Base-by-base conservation (phyloP, 2,888 invertebrate species). In the Lithophane leautieri region DNA sequence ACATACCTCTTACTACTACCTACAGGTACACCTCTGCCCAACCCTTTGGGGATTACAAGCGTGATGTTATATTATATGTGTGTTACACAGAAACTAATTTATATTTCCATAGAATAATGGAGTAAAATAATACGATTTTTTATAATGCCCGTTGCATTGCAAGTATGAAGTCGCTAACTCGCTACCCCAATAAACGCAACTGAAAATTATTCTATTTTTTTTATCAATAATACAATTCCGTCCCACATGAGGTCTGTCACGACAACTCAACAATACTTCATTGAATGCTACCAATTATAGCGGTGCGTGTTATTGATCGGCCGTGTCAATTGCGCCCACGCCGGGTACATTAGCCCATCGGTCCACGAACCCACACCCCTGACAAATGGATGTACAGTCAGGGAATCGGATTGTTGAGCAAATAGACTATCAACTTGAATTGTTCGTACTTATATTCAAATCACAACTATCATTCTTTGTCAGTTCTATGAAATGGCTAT, bases 291-390 rank as follows among this genome's bases (percentile, higher is more conserved):
- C 93, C 93, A 91, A 89, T 85, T 91, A 91, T 84, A 91, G 92
- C 40, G 70, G 77, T 58, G 61, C 79, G 71, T 83, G 84, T 87
- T 92, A 93, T 91, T 91, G 93, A 93, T 93, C 90, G 89, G 85
- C 90, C 89, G 87, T 89, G 91, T 91, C 89, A 86, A 78, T 87
- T 83, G 73, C 90, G 86, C 92, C 93, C 92, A 92, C 93, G 73
- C 75, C 79, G 83, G 77, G 83, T 62, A 84, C 84, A 72, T 84
- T 84, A 87, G 86, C 87, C 87, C 78, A 75, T 81, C 88, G 91
- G 91, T 90, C 90, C 81, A 85, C 90, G 92, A 92, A 91, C 92
- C 88, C 79, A 89, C 91, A 84, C 91, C 90, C 68, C 70, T 79
- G 56, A 80, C 73, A 63, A 74, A 79, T 82, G 71, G 34, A 42